These are phyloP conservation scores for Arenicola marina DNA, from an alignment of 2,888 invertebrate genomes.

Conservation along the genomic window DNA sequence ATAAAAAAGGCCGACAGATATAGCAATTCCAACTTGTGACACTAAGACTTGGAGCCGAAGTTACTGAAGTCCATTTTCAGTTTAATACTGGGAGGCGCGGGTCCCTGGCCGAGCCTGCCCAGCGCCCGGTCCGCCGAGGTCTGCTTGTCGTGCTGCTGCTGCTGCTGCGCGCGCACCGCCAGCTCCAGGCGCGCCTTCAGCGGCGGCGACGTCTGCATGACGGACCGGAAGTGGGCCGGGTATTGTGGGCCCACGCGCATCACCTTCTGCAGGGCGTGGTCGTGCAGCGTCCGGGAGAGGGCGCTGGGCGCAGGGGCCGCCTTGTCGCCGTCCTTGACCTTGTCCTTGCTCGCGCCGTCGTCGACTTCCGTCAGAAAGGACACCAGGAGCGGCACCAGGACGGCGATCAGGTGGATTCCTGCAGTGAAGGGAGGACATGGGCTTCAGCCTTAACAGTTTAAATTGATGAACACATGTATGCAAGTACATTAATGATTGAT, in stretches of 20 bases:
- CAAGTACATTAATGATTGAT: no score
- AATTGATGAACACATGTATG: no score
- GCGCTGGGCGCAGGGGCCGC: slow-evolving; percentile 21
- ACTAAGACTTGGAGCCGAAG: slow-evolving; percentile 64
- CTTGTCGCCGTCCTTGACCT: slow-evolving; percentile 38
- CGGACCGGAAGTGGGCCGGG: slow-evolving; percentile 89
- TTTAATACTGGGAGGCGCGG: slow-evolving; percentile 72
- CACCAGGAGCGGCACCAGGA: slow-evolving; percentile 88
- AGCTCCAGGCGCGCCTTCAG: slow-evolving; percentile 81
- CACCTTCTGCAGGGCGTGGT: slow-evolving; percentile 85
- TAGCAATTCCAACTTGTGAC: no score
- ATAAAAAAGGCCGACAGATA: no score
- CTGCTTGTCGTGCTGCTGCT: slow-evolving; percentile 61
- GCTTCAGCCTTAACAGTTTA: no score
- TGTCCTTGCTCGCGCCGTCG: not conserved
- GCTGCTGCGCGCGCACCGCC: slow-evolving; percentile 77
- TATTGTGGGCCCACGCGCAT: slow-evolving; percentile 90
- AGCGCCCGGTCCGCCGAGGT: slow-evolving; percentile 4
- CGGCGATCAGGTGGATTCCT: slow-evolving; percentile 88
- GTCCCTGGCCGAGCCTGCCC: slow-evolving; percentile 17
- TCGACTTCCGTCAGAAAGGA: slow-evolving; percentile 74
- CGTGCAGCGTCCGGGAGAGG: slow-evolving; percentile 69
- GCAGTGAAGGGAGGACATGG: slow-evolving; percentile 38
- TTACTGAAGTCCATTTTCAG: slow-evolving; percentile 94
- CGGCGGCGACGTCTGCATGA: slow-evolving; percentile 83